Percentiles rank a stretch among this genome's conserved stretches.
Conservation (phyloP, 2,113 vertebrate genomes). For the Ellobius talpinus region DNA sequence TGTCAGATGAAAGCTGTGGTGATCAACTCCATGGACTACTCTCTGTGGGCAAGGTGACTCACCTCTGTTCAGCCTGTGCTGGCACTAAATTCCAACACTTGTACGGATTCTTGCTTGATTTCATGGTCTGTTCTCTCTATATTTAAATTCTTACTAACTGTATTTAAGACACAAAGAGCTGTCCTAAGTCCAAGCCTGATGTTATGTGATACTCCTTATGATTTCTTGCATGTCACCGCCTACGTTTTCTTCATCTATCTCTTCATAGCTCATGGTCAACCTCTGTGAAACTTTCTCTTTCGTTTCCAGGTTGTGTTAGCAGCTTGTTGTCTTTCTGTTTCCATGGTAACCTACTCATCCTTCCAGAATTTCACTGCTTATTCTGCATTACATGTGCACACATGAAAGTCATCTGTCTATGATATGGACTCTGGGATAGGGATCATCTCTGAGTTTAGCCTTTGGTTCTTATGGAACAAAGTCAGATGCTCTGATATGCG, state of each 20-base stretch:
- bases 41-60: accelerated
- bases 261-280: not conserved
- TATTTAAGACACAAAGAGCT: not conserved
- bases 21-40: not conserved
- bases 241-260: not conserved
- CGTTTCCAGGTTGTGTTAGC: not conserved
- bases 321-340: not conserved
- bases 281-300: not conserved
- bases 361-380: not conserved
- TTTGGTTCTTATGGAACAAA: not conserved
- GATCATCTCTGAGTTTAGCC: not conserved
- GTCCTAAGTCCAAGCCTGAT: not conserved
- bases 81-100: not conserved
- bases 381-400: not conserved
- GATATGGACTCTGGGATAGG: not conserved
- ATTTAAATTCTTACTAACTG: not conserved
- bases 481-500: not conserved
- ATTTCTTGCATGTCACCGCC: accelerated
- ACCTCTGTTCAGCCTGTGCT: accelerated
- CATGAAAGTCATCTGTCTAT: not conserved
- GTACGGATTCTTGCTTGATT: not conserved
- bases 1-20: not conserved
- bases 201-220: not conserved
- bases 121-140: not conserved
- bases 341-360: not conserved